Conservation (phyloP, 2,797 vertebrate genomes). For the Artibeus lituratus region DNA sequence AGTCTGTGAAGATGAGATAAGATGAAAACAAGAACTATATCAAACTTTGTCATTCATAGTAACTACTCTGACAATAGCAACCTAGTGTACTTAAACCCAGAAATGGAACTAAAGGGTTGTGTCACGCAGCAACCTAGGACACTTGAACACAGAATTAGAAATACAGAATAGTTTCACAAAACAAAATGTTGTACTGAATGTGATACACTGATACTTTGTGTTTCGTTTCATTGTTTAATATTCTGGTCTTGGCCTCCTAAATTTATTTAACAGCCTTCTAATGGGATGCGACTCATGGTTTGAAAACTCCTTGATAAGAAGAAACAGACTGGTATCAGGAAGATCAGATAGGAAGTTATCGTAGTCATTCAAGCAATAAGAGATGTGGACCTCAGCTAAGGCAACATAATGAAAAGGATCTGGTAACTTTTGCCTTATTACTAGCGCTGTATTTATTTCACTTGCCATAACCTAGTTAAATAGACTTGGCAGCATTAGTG, state of each 20-base stretch:
- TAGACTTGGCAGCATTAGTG: background rate
- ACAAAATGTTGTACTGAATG: background rate
- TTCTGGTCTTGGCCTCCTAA: background rate
- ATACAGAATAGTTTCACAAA: background rate
- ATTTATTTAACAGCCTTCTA: background rate
- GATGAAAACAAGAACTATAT: background rate
- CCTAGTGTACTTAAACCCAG: background rate
- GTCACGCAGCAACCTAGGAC: background rate
- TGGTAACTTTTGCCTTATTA: slow-evolving; percentile 8
- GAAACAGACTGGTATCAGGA: background rate
- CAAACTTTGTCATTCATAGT: background rate
- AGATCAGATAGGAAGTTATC: background rate
- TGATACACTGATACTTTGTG: background rate
- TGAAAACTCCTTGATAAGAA: background rate
- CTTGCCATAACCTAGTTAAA: background rate
- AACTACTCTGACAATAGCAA: background rate
- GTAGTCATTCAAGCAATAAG: background rate
- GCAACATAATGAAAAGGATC: background rate
- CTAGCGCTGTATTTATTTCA: background rate
- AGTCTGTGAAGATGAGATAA: background rate
- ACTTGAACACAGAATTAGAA: background rate
- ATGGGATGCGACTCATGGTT: background rate
- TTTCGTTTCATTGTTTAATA: background rate
- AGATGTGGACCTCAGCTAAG: background rate
- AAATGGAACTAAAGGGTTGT: background rate